A percentile compares a stretch with the other conserved stretches of the same genome.
phyloP scores from a whole-genome alignment of 2,113 vertebrate genomes.

The Plecturocebus donacophilus region DNA sequence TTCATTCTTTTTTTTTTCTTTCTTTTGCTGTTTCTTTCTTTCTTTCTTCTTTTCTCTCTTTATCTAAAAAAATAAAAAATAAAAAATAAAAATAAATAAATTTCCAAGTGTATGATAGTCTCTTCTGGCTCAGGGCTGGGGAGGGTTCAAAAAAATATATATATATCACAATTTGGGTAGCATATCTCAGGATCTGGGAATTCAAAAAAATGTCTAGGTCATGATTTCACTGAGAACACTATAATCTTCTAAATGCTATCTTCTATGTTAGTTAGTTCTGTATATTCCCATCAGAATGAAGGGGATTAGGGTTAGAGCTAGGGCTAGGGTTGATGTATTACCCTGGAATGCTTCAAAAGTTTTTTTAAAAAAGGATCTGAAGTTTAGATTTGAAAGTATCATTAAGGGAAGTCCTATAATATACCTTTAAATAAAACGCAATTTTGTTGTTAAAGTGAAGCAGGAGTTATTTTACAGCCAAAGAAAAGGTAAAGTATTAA shows the following conservation, averaged over 20 bases:
- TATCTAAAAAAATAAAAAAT: no score
- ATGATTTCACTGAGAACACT: neutral
- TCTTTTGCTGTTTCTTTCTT: no score
- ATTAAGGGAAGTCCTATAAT: neutral
- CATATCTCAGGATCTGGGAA: neutral
- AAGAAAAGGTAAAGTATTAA: neutral
- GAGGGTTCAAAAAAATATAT: no score
- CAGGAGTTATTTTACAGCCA: neutral
- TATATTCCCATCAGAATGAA: neutral
- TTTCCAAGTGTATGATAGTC: no score
- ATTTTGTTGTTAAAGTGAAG: neutral
- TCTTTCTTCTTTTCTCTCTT: no score
- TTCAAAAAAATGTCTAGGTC: constrained; percentile 26
- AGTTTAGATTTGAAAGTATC: neutral
- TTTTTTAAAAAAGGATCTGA: neutral
- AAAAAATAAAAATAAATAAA: no score
- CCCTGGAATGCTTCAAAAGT: neutral
- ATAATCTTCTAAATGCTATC: neutral
- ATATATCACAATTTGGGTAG: neutral
- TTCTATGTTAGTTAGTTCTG: neutral
- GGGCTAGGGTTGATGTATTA: neutral
- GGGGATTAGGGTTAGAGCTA: neutral
- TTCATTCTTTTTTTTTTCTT: no score
- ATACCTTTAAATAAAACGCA: neutral
- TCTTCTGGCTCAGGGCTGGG: no score